These are phyloP conservation scores for Hycleus phaleratus DNA, from an alignment of 1,140 invertebrate genomes.

Conservation along the genomic window DNA sequence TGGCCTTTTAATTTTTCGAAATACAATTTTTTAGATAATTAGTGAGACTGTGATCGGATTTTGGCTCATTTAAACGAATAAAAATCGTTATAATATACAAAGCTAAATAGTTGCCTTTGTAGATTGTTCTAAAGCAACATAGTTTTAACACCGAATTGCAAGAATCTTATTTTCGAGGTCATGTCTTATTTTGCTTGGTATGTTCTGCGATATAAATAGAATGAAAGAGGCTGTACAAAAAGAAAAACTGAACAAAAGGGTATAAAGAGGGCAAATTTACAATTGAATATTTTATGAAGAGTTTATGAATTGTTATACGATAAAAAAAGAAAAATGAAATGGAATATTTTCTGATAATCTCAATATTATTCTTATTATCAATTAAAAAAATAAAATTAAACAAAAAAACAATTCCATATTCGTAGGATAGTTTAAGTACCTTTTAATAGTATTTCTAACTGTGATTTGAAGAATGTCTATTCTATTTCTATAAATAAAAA, in stretches of 20 bases:
- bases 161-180: no score
- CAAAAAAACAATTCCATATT: no score
- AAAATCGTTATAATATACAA: neutral
- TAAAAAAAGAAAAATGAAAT: no score
- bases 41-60: slow-evolving; percentile 27
- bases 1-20: no score
- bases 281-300: neutral
- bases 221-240: neutral
- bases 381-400: no score
- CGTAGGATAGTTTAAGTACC: no score
- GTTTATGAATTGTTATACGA: neutral
- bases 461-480: slow-evolving; percentile 29
- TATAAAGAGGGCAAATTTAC: neutral
- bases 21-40: neutral
- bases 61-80: slow-evolving; percentile 17
- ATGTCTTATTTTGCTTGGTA: no score
- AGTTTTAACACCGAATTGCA: no score
- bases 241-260: neutral
- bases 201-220: neutral
- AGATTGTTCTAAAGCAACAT: neutral
- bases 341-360: no score
- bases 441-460: slow-evolving; percentile 28
- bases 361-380: no score
- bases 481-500: slow-evolving; percentile 25
- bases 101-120: slow-evolving; percentile 16